Base-by-base conservation (phyloP, 1,140 invertebrate species). In the Neodiprion fabricii region DNA sequence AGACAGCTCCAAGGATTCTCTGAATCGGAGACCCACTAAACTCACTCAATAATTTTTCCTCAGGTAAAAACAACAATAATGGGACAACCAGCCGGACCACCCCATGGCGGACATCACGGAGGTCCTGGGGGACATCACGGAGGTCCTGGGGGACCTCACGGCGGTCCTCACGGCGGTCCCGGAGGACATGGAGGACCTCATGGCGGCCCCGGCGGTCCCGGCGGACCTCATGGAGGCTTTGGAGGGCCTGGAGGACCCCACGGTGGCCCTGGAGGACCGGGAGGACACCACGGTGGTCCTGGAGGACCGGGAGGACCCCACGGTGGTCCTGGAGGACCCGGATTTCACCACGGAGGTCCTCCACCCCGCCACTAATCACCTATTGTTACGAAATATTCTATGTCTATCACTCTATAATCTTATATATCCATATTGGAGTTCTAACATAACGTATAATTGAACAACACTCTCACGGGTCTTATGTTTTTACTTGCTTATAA, bases 61-160 rank as follows among this genome's bases (percentile, higher is more conserved):
- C 28, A 40, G 28, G 5, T 40, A 40, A 40, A 40, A 40, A 40
- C 5, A 40, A 40, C 28, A 61, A 61, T 17, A 61, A 61, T 61
- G 53, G 53, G 53, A 61, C 53, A 61, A 61, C 53, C 53, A 9
- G 8, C 53, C 9, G 53, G 53, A 61, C 53, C 53, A 5, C 53
- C 53, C 11, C 53, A 61, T 61, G 11, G 82, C 80, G n/a, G 84
- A 83, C 10, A 77, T 79, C 73, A 71, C 72, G 76, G 78, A 71
- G 49, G 75, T 82, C 50, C 83, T 81, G 82, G 83, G 84, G 17
- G 82, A 82, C 67, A 74, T 80, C 28, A 40, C 9, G 53, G 53
- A n/a, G 49, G 75, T 82, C 50, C 83, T 81, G 82, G 83, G 84
- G 17, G 82, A 82, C 67, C 74, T 80, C 28, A 40, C 9, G 53